Conservation (phyloP, 2,888 invertebrate species). For the Eledona agricola region DNA sequence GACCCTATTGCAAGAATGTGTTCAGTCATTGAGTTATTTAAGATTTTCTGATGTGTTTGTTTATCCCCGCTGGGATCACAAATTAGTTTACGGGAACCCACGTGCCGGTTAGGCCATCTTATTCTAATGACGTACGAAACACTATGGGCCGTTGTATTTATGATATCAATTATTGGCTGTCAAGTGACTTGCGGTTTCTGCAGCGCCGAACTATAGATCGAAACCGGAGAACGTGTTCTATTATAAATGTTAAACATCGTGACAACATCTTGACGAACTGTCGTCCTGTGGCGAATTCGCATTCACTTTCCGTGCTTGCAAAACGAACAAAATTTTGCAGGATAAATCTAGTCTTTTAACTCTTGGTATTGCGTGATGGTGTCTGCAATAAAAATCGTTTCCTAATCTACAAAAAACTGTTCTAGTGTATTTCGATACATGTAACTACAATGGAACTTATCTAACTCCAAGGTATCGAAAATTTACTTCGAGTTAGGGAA, state of each 20-base stretch:
- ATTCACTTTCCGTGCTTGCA: conserved; percentile 6
- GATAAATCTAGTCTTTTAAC: background rate
- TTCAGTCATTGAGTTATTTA: conserved; percentile 70
- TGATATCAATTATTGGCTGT: conserved; percentile 58
- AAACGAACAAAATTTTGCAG: background rate
- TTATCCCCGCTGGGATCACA: conserved; percentile 71
- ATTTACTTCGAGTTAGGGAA: no score
- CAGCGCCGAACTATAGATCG: conserved; percentile 34
- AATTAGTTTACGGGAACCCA: conserved; percentile 69
- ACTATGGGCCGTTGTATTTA: conserved; percentile 49
- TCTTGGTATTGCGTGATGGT: background rate
- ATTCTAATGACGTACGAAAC: conserved; percentile 42
- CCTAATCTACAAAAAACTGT: no score
- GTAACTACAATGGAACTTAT: no score
- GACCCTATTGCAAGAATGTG: conserved; percentile 64
- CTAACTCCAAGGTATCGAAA: no score
- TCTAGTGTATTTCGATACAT: no score
- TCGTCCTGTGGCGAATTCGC: conserved; percentile 10
- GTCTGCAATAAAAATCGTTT: no score
- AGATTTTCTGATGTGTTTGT: conserved; percentile 67
- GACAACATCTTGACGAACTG: conserved; percentile 37
- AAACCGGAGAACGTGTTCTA: conserved; percentile 44
- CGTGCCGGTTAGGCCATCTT: conserved; percentile 50
- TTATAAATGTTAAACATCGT: conserved; percentile 48
- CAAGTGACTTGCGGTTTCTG: conserved; percentile 52